Evolutionary conservation across 2,113 vertebrate species (phyloP), one percentile per base, ranked within the genome.

Genomic region (Stegastes partitus): DNA sequence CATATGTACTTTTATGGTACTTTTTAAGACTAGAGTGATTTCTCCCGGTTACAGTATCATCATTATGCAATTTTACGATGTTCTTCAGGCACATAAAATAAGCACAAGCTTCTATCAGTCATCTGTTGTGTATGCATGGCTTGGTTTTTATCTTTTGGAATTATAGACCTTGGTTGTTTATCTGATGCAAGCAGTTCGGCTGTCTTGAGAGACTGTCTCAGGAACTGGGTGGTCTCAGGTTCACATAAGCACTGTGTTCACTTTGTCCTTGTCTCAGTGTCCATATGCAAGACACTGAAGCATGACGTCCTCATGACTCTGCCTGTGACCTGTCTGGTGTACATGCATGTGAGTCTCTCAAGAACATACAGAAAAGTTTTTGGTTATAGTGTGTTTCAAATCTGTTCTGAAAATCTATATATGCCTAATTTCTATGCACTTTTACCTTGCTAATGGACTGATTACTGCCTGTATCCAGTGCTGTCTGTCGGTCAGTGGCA

Each of bases 201-300:
- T 74, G 59, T 76, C 56, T 28, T 5, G 16, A 79, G 70, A 76
- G 18, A 44, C 18, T 11, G 11, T 45, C 28, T 51, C 25, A 34
- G 49, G 68, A 2, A 37, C 39, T 73, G 54, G 55, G 64, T 76
- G 80, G 71, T 77, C 82, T 74, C 64, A 22, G n/a, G 54, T 65
- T 55, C 22, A 54, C 22, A 14, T 37, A 56, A 51, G 10, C 18
- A 0, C 51, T 55, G n/a, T 15, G 55, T 64, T 61, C n/a, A 19
- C 37, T 68, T 50, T 76, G 71, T 71, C 45, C 50, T 67, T 26
- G 31, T 37, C 37, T 18, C 53, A 77, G 68, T 79, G 49, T 63
- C 66, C 63, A 87, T 77, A 47, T 74, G 81, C 76, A 61, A 56
- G 67, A 78, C 50, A 2, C 26, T 82, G 83, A 70, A 76, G 80